These are phyloP conservation scores for Oenanthe melanoleuca DNA, from an alignment of 2,113 vertebrate genomes.

Conservation along the genomic window DNA sequence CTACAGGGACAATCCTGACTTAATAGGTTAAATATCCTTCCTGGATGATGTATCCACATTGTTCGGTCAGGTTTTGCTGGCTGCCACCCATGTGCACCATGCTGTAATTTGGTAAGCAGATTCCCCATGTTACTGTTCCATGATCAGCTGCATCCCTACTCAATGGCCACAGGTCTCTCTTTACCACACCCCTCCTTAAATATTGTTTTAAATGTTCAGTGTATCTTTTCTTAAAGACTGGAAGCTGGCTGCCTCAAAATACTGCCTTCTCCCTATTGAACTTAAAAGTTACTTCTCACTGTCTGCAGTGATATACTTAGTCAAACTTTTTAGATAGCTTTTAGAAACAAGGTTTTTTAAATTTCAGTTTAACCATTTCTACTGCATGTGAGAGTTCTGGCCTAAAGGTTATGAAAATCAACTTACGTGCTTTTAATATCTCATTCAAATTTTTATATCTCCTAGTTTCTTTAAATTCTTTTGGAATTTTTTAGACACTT, in stretches of 20 bases:
- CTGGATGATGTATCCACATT: background rate
- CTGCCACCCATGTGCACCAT: background rate
- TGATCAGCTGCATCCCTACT: background rate
- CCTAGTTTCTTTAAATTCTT: background rate
- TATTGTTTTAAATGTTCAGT: background rate
- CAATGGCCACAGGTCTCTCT: background rate
- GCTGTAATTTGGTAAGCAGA: background rate
- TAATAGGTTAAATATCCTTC: background rate
- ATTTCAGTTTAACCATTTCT: background rate
- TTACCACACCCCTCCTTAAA: background rate
- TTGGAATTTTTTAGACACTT: background rate
- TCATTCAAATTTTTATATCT: background rate
- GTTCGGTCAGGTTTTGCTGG: background rate
- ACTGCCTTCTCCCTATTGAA: background rate
- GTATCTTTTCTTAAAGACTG: background rate
- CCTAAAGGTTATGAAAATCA: background rate
- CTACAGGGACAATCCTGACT: background rate
- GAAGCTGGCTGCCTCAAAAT: background rate
- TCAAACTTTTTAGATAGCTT: background rate
- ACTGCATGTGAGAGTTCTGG: background rate
- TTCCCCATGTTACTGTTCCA: background rate
- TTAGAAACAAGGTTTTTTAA: background rate
- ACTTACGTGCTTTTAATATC: background rate
- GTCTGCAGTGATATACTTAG: background rate
- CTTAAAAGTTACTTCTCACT: background rate